Base-by-base conservation (phyloP, 1,140 invertebrate genomes). In the Brachionus sp. region DNA sequence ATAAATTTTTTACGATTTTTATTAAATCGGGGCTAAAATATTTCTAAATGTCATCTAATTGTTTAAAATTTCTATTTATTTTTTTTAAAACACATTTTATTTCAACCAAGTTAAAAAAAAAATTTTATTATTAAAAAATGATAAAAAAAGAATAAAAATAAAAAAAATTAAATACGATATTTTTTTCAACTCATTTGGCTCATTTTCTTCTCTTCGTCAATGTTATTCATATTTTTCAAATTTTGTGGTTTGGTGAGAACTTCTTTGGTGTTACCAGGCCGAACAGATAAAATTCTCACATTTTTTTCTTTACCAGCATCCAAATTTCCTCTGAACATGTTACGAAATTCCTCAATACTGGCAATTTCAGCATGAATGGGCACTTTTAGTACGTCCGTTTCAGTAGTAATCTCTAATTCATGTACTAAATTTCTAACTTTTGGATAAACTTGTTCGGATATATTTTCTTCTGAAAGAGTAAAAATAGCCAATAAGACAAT, bases 401-500 rank as follows among this genome's bases (percentile, higher is more conserved):
- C 88, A 23, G 88, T 89, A 75, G 86, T 86, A n/a, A 89, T 88
- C 82, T 89, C 85, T 4, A 80, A 9, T 88, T 87, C 2, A 87
- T 85, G 7, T 86, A 87, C 37, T 84, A 84, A 39, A 86, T 86
- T 64, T 86, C 87, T 73, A 87, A 86, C 10, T 86, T 87, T 39
- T 86, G 88, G 6, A 86, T 82, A 44, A 70, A 46, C 44, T 44
- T 82, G 62, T 75, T 75, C 70, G 4, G 42, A 39, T 5, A 39
- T 70, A 35, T 70, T 16, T 0, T 82, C 16, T 5, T 82, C 57
- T 12, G 16, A 33, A 9, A 50, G 37, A 37, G 50, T 87, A 83
- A 88, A 88, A 82, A 89, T 89, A 12, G 88, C 88, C 84, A 88
- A 89, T 35, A 89, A 83, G 84, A 89, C 87, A 35, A 89, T 77